These are phyloP conservation scores for Trichogramma dendrolimi DNA, from an alignment of 2,888 invertebrate species.

Conservation along the genomic window DNA sequence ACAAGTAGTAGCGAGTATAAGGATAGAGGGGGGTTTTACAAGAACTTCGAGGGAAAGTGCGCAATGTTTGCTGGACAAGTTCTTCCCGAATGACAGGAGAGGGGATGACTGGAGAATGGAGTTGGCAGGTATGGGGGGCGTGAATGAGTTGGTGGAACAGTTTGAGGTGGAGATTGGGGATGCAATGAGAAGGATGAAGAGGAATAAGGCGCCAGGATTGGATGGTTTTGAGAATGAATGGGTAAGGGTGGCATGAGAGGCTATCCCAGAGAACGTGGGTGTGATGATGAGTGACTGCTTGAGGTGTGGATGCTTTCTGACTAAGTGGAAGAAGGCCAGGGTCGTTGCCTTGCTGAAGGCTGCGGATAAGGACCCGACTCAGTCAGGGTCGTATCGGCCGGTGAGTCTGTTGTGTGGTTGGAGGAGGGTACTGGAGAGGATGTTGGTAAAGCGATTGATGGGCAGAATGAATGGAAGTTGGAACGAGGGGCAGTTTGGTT, in stretches of 20 bases:
- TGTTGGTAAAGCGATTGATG: slow-evolving; percentile 8
- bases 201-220: too few relatives aligned
- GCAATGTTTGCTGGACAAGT: too few relatives aligned
- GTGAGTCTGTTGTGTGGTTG: slow-evolving; percentile 3
- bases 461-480: not conserved
- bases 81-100: too few relatives aligned
- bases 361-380: not conserved
- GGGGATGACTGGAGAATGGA: too few relatives aligned
- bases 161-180: too few relatives aligned
- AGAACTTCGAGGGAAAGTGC: not conserved
- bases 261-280: slow-evolving; percentile 4
- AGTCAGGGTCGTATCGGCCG: slow-evolving; percentile 6
- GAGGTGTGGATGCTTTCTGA: not conserved
- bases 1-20: not conserved
- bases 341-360: slow-evolving; percentile 9
- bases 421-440: slow-evolving; percentile 11
- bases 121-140: too few relatives aligned
- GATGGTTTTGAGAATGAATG: not conserved
- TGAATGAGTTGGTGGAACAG: too few relatives aligned
- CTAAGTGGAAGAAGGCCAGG: not conserved
- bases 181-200: too few relatives aligned
- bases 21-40: not conserved
- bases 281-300: slow-evolving; percentile 3
- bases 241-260: not conserved
- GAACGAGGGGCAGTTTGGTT: slow-evolving; percentile 10